These are phyloP conservation scores for Helicoverpa armigera DNA, from an alignment of 1,140 invertebrate species.

Conservation along the genomic window DNA sequence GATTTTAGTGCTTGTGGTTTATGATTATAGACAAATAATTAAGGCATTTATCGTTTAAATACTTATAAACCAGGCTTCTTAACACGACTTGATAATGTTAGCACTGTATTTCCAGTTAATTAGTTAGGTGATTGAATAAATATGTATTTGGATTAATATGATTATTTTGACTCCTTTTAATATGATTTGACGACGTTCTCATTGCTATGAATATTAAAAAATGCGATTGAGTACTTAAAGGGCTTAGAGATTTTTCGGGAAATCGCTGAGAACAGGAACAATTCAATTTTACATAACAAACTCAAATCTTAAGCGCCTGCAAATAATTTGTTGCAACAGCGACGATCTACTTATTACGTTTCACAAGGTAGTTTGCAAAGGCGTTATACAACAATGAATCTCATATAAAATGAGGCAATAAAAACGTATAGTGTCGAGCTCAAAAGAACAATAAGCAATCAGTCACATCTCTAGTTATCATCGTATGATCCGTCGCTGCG, in stretches of 20 bases:
- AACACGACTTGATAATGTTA: too few species aligned
- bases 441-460: slow-evolving; percentile 48
- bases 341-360: neutral
- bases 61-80: neutral
- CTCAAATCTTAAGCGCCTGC: slow-evolving; percentile 2
- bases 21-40: slow-evolving; percentile 25
- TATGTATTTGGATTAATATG: too few species aligned
- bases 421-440: neutral
- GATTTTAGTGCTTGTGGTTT: slow-evolving; percentile 63
- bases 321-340: neutral
- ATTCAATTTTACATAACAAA: neutral
- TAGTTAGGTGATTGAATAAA: too few species aligned
- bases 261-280: too few species aligned
- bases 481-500: slow-evolving; percentile 31
- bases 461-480: slow-evolving; percentile 47
- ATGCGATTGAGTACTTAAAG: too few species aligned
- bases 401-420: slow-evolving; percentile 33
- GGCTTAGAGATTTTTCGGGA: too few species aligned
- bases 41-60: neutral
- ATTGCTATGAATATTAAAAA: too few species aligned
- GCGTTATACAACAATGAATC: neutral
- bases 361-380: neutral
- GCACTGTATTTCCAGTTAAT: too few species aligned
- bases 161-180: too few species aligned
- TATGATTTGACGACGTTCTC: too few species aligned